Evolutionary conservation across 1,140 invertebrate genomes (phyloP).

Genomic region (Antheraea pernyi): DNA sequence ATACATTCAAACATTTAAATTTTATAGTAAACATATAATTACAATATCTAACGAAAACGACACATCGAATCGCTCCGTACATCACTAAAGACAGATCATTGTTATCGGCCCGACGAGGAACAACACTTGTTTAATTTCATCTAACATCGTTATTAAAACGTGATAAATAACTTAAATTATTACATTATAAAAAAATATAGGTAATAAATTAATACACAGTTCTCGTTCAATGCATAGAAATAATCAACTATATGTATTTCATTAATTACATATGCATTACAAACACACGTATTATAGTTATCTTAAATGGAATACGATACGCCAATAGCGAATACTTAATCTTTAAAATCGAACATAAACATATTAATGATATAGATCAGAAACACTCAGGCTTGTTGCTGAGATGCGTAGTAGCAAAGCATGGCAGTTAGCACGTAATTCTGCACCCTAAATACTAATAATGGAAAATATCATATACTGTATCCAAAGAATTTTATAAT

Average conservation of each 20-base stretch:
- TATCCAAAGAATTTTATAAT: conserved; percentile 55
- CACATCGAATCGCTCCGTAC: conserved; percentile 40
- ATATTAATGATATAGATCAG: conserved; percentile 48
- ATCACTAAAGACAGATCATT: conserved; percentile 61
- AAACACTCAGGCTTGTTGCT: conserved; percentile 49
- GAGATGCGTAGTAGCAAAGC: conserved; percentile 69
- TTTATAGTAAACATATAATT: conserved; percentile 32
- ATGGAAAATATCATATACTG: conserved; percentile 58
- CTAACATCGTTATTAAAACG: conserved; percentile 48
- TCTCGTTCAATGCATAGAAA: conserved; percentile 69
- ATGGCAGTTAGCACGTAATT: conserved; percentile 71
- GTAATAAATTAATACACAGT: conserved; percentile 76
- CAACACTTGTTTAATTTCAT: conserved; percentile 45
- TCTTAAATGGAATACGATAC: conserved; percentile 70
- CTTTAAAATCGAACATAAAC: conserved; percentile 48
- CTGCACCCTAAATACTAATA: conserved; percentile 74
- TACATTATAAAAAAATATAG: conserved; percentile 57
- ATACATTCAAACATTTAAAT: conserved; percentile 43
- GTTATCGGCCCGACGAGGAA: conserved; percentile 34
- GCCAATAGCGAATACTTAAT: conserved; percentile 56
- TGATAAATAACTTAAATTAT: conserved; percentile 73
- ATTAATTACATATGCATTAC: conserved; percentile 53
- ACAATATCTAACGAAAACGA: conserved; percentile 13
- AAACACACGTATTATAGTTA: conserved; percentile 66
- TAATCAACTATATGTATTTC: conserved; percentile 40